A percentile compares a stretch with the other conserved stretches of the same genome.
Evolutionary conservation across 2,888 invertebrate genomes (phyloP).

Genomic region (Fragum sueziense): DNA sequence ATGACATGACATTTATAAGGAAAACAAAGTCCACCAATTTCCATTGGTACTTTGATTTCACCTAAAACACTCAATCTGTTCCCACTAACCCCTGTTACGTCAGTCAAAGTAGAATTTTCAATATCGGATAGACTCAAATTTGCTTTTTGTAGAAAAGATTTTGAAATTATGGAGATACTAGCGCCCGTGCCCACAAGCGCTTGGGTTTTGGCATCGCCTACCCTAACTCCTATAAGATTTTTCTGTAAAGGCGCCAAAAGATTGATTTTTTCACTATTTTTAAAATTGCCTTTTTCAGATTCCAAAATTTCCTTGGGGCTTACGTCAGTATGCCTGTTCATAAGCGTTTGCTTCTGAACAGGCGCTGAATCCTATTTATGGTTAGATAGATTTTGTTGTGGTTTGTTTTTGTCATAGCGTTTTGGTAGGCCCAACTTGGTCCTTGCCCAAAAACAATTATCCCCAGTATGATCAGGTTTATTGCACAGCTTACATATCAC

Average conservation of each 20-base stretch:
- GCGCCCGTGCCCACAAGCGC: conserved; percentile 34
- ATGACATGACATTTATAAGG: conserved; percentile 18
- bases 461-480: background rate
- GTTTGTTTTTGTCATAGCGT: background rate
- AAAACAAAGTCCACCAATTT: conserved; percentile 16
- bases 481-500: background rate
- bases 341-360: background rate
- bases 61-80: conserved; percentile 16
- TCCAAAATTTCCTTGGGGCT: background rate
- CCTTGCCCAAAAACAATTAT: background rate
- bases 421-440: background rate
- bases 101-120: background rate
- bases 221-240: conserved; percentile 18
- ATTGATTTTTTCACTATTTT: background rate
- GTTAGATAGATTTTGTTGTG: background rate
- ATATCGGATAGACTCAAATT: background rate
- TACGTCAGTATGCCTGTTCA: background rate
- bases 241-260: conserved; percentile 23
- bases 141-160: conserved; percentile 22
- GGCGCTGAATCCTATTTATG: background rate
- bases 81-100: conserved; percentile 23
- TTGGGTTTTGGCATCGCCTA: background rate
- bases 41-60: conserved; percentile 11
- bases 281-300: background rate
- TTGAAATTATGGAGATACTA: conserved; percentile 24